Conservation (phyloP, 2,113 vertebrate species). For the Pangasianodon hypophthalmus region DNA sequence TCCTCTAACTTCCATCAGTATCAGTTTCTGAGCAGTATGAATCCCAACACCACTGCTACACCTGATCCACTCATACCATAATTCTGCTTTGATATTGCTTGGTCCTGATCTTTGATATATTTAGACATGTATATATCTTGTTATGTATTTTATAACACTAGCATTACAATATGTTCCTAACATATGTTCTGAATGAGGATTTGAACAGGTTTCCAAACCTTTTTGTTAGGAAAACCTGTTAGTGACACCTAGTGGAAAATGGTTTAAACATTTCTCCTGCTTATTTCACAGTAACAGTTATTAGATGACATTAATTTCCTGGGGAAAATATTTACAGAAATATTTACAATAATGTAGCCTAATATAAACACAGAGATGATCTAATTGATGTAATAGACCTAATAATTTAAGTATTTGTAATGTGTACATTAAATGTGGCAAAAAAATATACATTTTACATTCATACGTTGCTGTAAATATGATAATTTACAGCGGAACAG, state of each 20-base stretch:
- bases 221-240: constrained; percentile 38
- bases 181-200: neutral
- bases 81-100: neutral
- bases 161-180: neutral
- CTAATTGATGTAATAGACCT: neutral
- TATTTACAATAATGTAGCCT: neutral
- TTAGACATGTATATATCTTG: neutral
- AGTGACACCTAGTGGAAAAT: constrained; percentile 62
- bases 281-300: neutral
- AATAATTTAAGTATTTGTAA: neutral
- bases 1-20: neutral
- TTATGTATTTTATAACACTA: neutral
- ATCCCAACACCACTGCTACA: neutral
- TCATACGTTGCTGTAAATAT: neutral
- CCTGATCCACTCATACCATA: neutral
- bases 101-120: neutral
- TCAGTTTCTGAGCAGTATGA: neutral
- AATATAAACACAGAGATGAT: neutral
- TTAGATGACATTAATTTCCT: neutral
- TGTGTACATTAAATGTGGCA: neutral
- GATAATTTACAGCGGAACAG: neutral
- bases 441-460: neutral
- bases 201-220: neutral
- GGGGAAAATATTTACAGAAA: neutral
- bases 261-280: neutral